Percentiles rank a stretch among this genome's conserved stretches.
These are phyloP conservation scores for Tachina lurida DNA, from an alignment of 2,888 invertebrate species.

Conservation along the genomic window DNA sequence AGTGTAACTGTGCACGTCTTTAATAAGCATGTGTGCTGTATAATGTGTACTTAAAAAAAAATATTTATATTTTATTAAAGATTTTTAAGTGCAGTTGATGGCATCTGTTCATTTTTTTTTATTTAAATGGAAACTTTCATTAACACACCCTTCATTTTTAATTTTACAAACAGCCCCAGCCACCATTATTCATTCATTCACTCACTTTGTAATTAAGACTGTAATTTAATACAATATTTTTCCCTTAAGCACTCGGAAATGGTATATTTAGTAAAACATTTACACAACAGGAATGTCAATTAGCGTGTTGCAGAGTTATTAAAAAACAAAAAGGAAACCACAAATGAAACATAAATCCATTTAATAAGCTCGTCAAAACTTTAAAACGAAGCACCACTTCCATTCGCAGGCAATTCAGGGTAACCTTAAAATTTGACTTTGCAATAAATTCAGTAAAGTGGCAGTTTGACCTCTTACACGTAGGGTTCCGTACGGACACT, in stretches of 20 bases:
- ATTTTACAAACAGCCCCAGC: not conserved
- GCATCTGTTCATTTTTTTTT: not conserved
- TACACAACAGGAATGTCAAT: not conserved
- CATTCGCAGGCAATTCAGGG: not conserved
- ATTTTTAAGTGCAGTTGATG: not conserved
- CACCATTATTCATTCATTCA: constrained; percentile 23
- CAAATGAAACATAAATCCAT: not conserved
- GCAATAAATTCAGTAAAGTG: no score
- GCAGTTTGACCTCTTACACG: no score
- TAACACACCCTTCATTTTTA: constrained; percentile 33
- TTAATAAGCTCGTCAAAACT: not conserved
- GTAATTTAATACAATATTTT: constrained; percentile 22
- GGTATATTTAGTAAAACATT: constrained; percentile 7
- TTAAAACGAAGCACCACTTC: not conserved
- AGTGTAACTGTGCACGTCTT: not conserved
- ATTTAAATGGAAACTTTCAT: constrained; percentile 7
- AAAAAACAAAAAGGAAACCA: not conserved
- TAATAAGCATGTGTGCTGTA: no score
- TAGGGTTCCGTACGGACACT: no score
- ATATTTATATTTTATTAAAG: not conserved
- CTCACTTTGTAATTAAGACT: constrained; percentile 25
- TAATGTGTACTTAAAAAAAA: no score
- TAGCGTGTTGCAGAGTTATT: constrained; percentile 38
- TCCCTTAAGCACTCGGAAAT: constrained; percentile 29
- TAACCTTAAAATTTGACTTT: not conserved